phyloP scores from a whole-genome alignment of 2,888 invertebrate species.

The Drosophila monieri region DNA sequence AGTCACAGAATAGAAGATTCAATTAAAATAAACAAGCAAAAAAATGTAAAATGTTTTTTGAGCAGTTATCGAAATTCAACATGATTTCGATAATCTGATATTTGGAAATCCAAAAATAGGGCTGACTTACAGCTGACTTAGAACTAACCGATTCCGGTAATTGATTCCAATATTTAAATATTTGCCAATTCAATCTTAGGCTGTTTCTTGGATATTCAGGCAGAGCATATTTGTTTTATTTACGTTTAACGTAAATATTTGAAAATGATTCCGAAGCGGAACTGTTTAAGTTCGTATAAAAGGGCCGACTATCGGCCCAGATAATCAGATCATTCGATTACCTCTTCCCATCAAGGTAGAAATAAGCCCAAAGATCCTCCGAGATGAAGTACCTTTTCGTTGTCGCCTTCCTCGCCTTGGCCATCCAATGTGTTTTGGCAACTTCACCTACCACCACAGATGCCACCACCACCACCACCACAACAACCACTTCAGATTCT shows the following conservation, averaged over 20 bases:
- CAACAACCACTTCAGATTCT: too few species aligned
- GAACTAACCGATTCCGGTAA: background rate
- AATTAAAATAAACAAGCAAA: background rate
- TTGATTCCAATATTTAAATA: background rate
- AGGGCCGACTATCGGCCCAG: background rate
- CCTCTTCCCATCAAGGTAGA: background rate
- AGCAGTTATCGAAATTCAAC: too few species aligned
- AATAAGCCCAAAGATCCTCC: background rate
- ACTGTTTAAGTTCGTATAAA: background rate
- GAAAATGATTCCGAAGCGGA: background rate
- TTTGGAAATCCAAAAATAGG: background rate
- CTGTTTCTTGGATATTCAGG: background rate
- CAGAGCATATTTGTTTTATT: background rate
- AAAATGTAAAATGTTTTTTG: background rate
- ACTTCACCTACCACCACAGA: background rate
- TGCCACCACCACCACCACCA: background rate
- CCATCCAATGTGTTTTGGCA: constrained; percentile 15
- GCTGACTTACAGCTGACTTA: background rate
- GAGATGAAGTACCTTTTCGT: constrained; percentile 27
- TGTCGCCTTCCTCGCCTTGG: constrained; percentile 7
- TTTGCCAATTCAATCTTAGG: background rate
- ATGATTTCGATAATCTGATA: too few species aligned
- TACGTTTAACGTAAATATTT: background rate
- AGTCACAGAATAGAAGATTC: background rate
- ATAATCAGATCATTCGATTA: constrained; percentile 9